These are phyloP conservation scores for Battus philenor DNA, from an alignment of 1,140 invertebrate species.

Conservation along the genomic window DNA sequence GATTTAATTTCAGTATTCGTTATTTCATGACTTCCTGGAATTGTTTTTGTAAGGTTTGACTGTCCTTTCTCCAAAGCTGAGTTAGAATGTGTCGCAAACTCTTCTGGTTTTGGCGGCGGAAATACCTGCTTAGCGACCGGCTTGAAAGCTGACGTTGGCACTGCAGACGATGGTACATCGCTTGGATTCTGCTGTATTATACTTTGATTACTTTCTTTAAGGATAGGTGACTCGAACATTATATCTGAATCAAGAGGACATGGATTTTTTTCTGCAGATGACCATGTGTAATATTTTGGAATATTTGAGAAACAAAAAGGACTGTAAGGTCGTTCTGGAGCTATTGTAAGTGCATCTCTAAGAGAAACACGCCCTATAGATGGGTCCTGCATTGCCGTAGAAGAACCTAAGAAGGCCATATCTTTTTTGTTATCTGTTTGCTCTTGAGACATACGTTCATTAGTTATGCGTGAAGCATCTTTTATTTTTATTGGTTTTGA, in stretches of 20 bases:
- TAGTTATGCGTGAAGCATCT: conserved; percentile 75
- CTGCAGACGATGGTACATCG: conserved; percentile 53
- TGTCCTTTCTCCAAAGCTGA: conserved; percentile 56
- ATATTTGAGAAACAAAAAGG: conserved; percentile 57
- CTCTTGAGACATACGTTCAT: conserved; percentile 38
- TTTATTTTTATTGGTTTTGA: conserved; percentile 61
- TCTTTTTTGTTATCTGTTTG: conserved; percentile 80
- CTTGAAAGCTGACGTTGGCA: conserved; percentile 67
- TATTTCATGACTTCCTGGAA: conserved; percentile 35
- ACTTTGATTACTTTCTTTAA: conserved; percentile 35
- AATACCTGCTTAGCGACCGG: conserved; percentile 63
- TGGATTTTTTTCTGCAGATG: conserved; percentile 30
- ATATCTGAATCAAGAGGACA: conserved; percentile 41
- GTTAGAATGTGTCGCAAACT: conserved; percentile 43
- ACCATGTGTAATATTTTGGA: conserved; percentile 35
- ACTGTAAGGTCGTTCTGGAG: conserved; percentile 79
- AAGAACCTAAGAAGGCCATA: too few species aligned
- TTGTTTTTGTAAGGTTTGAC: conserved; percentile 40
- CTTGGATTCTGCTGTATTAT: conserved; percentile 54
- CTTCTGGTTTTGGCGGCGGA: conserved; percentile 50
- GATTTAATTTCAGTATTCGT: conserved; percentile 30
- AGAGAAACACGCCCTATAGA: conserved; percentile 73
- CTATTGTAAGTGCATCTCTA: conserved; percentile 82
- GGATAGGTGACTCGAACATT: conserved; percentile 20
- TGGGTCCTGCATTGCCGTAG: conserved; percentile 43